phyloP scores from a whole-genome alignment of 1,140 invertebrate species.

The Cherax destructor region DNA sequence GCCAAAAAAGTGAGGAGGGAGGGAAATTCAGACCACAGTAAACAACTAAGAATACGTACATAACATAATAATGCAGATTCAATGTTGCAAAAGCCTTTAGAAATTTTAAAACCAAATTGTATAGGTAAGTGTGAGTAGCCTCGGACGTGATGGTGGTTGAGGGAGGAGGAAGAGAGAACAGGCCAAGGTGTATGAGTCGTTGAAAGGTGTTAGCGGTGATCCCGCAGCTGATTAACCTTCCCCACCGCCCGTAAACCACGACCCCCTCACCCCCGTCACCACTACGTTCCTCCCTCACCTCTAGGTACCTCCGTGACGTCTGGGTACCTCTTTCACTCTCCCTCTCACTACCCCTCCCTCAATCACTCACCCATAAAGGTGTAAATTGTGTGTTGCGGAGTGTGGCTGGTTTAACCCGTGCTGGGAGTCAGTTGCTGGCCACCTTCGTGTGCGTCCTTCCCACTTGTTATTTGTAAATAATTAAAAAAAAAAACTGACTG shows the following conservation, averaged over 20 bases:
- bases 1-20: not conserved
- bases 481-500: too few species aligned
- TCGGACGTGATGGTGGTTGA: not conserved
- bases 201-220: not conserved
- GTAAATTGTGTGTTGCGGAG: too few species aligned
- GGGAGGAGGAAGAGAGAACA: not conserved
- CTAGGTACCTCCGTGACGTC: not conserved
- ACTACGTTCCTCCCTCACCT: not conserved
- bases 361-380: not conserved
- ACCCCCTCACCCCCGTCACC: not conserved
- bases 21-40: not conserved
- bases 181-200: not conserved
- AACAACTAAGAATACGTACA: not conserved
- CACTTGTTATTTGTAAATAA: too few species aligned
- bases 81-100: too few species aligned
- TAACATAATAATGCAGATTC: not conserved
- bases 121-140: not conserved
- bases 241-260: not conserved
- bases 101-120: too few species aligned
- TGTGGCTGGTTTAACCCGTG: too few species aligned
- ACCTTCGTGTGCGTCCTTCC: too few species aligned
- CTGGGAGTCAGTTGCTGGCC: too few species aligned
- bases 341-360: not conserved
- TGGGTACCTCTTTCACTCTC: not conserved
- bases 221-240: not conserved